Conservation (phyloP, 2,797 vertebrate genomes). For the Etheostoma nigrum region DNA sequence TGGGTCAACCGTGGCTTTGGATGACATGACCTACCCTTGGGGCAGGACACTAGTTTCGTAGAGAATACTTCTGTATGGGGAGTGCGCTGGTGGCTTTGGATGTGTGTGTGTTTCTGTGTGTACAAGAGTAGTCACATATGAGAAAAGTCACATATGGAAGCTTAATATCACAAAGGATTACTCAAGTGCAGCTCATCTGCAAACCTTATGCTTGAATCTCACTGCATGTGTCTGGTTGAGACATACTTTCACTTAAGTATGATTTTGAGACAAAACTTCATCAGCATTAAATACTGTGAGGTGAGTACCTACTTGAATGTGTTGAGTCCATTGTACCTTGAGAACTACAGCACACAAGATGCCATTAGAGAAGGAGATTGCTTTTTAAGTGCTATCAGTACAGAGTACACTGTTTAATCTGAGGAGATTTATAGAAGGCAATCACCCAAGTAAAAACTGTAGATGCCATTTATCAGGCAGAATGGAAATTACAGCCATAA, state of each 20-base stretch:
- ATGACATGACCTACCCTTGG: conserved; percentile 81
- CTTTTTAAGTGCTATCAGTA: conserved; percentile 82
- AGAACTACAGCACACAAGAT: conserved; percentile 72
- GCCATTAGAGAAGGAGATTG: conserved; percentile 80
- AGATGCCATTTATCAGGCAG: conserved; percentile 85
- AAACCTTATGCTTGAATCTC: conserved; percentile 4
- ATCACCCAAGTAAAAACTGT: conserved; percentile 84
- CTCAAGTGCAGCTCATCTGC: conserved; percentile 13
- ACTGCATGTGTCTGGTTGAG: conserved; percentile 4
- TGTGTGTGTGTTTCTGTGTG: conserved; percentile 18
- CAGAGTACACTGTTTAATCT: conserved; percentile 79
- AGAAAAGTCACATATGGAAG: conserved; percentile 6
- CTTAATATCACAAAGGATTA: conserved; percentile 14
- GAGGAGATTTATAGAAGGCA: conserved; percentile 86
- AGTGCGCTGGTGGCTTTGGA: conserved; percentile 50
- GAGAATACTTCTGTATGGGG: conserved; percentile 40
- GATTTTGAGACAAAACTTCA: conserved; percentile 38
- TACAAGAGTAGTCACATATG: conserved; percentile 17
- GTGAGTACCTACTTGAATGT: conserved; percentile 55
- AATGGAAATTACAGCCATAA: conserved; percentile 89
- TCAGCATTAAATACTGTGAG: conserved; percentile 43
- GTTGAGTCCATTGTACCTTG: conserved; percentile 68
- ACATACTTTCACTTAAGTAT: conserved; percentile 1
- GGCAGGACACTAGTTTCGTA: conserved; percentile 73
- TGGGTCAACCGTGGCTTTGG: conserved; percentile 77